Conservation (phyloP, 2,113 vertebrate genomes). For the Petaurus breviceps region DNA sequence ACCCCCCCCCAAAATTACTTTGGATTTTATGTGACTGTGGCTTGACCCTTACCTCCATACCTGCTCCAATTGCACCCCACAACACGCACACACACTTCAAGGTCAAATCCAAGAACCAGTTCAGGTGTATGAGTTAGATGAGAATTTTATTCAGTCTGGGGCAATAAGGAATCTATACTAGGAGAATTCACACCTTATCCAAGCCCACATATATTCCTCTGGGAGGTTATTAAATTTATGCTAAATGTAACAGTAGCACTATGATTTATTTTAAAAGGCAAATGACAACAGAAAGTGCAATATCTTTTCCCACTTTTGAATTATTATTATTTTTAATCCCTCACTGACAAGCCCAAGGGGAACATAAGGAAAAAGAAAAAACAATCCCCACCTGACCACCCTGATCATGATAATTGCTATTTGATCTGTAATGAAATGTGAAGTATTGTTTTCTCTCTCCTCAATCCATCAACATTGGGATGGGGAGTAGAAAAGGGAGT, state of each 20-base stretch:
- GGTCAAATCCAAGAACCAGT: not conserved
- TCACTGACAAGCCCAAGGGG: too few species aligned
- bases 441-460: not conserved
- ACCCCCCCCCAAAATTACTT: not conserved
- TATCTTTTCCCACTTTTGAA: not conserved
- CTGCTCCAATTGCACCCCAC: not conserved
- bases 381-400: not conserved
- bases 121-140: not conserved
- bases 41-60: not conserved
- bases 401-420: not conserved
- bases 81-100: not conserved
- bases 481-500: not conserved
- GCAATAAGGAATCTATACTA: not conserved
- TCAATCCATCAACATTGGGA: not conserved
- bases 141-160: not conserved
- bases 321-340: not conserved
- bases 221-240: slow-evolving; percentile 22
- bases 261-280: slow-evolving; percentile 14
- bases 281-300: not conserved
- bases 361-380: not conserved
- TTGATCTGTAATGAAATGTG: not conserved
- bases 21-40: not conserved
- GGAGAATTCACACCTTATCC: not conserved
- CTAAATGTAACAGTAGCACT: not conserved
- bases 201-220: not conserved